phyloP scores from a whole-genome alignment of 1,140 invertebrate genomes.

The Drosophila teissieri region DNA sequence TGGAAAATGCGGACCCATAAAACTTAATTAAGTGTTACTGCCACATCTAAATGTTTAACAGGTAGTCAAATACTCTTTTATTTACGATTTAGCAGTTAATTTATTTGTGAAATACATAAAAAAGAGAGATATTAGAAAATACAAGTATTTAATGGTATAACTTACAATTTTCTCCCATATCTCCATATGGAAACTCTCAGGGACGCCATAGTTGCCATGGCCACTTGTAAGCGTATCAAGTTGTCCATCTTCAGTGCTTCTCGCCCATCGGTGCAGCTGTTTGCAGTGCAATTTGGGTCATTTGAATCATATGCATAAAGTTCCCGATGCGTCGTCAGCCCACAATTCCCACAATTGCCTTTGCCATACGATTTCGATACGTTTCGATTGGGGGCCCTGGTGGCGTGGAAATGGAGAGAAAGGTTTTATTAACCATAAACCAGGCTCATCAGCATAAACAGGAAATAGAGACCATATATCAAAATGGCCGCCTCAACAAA shows the following conservation, averaged over 20 bases:
- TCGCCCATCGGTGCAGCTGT: slow-evolving; percentile 60
- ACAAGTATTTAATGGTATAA: too few species aligned
- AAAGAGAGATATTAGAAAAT: too few species aligned
- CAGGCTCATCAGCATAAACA: slow-evolving; percentile 68
- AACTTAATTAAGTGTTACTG: too few species aligned
- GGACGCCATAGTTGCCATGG: not conserved
- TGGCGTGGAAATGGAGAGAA: slow-evolving; percentile 10
- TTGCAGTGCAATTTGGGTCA: slow-evolving; percentile 79
- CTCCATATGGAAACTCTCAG: too few species aligned
- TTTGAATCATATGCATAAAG: slow-evolving; percentile 78
- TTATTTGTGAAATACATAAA: too few species aligned
- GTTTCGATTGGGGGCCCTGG: not conserved
- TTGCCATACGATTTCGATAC: slow-evolving; percentile 41
- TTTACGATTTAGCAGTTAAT: too few species aligned
- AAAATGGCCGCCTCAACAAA: slow-evolving; percentile 62
- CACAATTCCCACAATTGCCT: slow-evolving; percentile 58
- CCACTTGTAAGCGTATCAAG: slow-evolving; percentile 15
- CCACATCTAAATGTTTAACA: too few species aligned
- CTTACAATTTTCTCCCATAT: not conserved
- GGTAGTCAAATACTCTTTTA: too few species aligned
- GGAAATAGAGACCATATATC: slow-evolving; percentile 78
- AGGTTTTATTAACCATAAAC: slow-evolving; percentile 48
- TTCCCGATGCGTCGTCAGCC: slow-evolving; percentile 37
- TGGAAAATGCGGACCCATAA: too few species aligned
- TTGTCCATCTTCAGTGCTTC: slow-evolving; percentile 32